Evolutionary conservation across 1,140 invertebrate species (phyloP), one percentile per base, ranked within the genome.

Genomic region (Sinonovacula constricta): DNA sequence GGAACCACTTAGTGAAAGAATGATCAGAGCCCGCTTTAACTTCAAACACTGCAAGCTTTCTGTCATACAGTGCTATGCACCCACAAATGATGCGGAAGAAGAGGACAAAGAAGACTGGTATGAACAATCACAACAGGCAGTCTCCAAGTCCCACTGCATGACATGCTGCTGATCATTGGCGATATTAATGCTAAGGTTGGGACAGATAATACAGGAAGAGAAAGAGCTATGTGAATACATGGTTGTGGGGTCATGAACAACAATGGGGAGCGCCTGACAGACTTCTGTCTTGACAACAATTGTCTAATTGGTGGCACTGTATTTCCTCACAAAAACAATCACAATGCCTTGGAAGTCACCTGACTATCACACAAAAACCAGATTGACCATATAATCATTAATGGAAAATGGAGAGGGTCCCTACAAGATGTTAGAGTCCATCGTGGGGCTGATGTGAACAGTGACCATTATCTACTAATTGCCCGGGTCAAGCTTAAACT

Each of bases 301-400:
- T 45, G 66, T 15, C 36, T 60, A 12, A 80, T 76, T 7, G 62
- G 53, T 96, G 81, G 96, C 96, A 68, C 97, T 96, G 90, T 97
- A 96, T 93, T 97, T 96, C 28, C 3, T 83, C 70, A 90, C 53
- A 78, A 87, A 70, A 59, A 76, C 33, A 75, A 70, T 22, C 77
- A 82, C 57, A 76, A 71, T 22, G 33, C 80, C 81, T 4, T 82
- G 78, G 78, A 63, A 54, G 33, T 80, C 70, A 7, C 69, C 62
- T 54, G 63, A 80, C 56, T 56, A 45, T 34, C 12, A 62, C 4
- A 63, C 3, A 59, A 68, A 14, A 77, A 81, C 53, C 62, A 81
- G 34, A 83, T 72, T 63, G 68, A 81, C 31, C 53, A 81, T 36
- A 28, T 81, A 15, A 53, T 70, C 26, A 81, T 84, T 18, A 67